Evolutionary conservation across 2,797 vertebrate species (phyloP).

Genomic region (Cirrhinus molitorella): DNA sequence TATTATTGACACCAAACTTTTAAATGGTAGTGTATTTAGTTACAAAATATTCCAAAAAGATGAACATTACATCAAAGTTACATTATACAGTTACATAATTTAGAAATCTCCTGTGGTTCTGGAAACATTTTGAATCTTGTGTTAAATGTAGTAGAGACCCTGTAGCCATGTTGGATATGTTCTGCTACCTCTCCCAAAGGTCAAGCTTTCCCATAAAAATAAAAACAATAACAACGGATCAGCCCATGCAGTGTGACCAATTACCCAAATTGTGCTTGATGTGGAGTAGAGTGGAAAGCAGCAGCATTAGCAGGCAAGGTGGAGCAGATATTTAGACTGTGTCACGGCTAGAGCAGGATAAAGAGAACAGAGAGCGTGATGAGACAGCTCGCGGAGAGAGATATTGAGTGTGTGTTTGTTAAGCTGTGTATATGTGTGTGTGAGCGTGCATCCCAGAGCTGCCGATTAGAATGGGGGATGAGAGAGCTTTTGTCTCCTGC

Average conservation of each 20-base stretch:
- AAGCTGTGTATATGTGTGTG: conserved; percentile 47
- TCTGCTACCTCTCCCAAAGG: conserved; percentile 44
- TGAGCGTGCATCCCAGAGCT: conserved; percentile 62
- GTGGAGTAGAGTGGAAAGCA: conserved; percentile 46
- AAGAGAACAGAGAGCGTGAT: conserved; percentile 40
- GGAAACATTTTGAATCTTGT: not conserved
- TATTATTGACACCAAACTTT: not conserved
- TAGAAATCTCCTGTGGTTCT: too few relatives aligned
- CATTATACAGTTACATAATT: too few relatives aligned
- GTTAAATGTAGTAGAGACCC: not conserved
- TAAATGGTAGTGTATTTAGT: not conserved
- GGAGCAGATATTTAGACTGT: conserved; percentile 54
- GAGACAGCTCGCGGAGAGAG: conserved; percentile 39
- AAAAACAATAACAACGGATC: conserved; percentile 51
- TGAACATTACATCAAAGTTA: too few relatives aligned
- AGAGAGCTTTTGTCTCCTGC: conserved; percentile 62
- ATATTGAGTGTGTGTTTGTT: conserved; percentile 45
- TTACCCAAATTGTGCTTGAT: conserved; percentile 56
- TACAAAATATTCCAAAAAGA: not conserved
- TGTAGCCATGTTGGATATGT: conserved; percentile 16
- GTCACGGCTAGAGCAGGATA: conserved; percentile 34
- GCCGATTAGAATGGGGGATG: conserved; percentile 70
- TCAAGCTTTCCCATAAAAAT: conserved; percentile 36
- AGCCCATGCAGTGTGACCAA: conserved; percentile 51
- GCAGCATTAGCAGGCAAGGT: conserved; percentile 43